Evolutionary conservation across 2,113 vertebrate species (phyloP), one percentile per base, ranked within the genome.

Genomic region (Cynoglossus semilaevis): DNA sequence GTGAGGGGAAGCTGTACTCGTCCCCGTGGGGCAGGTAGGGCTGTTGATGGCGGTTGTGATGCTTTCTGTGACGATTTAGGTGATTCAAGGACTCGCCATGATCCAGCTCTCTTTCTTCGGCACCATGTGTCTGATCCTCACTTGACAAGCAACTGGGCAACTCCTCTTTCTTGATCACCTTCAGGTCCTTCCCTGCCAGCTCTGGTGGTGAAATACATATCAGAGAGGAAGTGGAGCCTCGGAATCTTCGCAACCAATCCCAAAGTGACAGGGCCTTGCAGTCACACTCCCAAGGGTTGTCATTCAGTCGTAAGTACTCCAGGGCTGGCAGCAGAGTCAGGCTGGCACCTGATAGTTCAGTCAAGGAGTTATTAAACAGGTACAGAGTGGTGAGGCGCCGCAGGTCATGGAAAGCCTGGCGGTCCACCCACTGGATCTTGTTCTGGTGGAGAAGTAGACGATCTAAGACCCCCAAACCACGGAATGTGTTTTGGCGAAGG

Each of bases 361-460:
- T 88, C 73, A 99, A 90, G 69, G 94, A 96, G 89, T 98, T 99
- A 74, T 99, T 99, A 83, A 99, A 99, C 69, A 99, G 90, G 79
- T 94, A 99, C 58, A 99, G 92, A 5, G 94, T 95, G 81, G 96
- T 97, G 71, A 99, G 91, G 75, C 94, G 92, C 49, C 91, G 90
- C 72, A 99, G 91, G 89, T 97, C 96, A 0, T 96, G 96, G 84
- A 99, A 99, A 41, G 94, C 93, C 79, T 88, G 89, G 34, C 85
- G 92, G 80, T 97, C 94, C 34, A 99, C 89, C 93, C 94, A 96
- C 84, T 94, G 96, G 75, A 99, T 93, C 62, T 86, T 92, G 89
- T 99, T 99, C 85, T 98, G 94, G 70, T 99, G 96, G n/a, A 99
- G 89, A 55, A 99, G 91, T 48, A 99, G 89, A 5, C 95, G 92